Evolutionary conservation across 2,113 vertebrate genomes (phyloP).

Genomic region (Irena cyanogastra): DNA sequence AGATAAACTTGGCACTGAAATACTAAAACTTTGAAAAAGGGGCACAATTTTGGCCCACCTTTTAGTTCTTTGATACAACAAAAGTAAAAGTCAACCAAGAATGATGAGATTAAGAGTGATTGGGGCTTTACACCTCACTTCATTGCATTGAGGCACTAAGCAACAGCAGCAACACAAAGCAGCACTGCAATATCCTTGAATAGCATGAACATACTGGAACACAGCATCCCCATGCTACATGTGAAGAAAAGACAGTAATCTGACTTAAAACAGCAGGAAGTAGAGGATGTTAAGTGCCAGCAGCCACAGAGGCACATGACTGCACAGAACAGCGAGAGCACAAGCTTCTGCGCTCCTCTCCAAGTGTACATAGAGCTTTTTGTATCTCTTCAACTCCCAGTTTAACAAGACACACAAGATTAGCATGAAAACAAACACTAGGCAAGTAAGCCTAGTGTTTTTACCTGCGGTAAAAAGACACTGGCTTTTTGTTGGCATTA

Average conservation of each 20-base stretch:
- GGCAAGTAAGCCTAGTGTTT: background rate
- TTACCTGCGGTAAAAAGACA: background rate
- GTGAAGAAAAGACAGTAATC: background rate
- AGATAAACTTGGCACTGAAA: background rate
- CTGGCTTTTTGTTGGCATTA: background rate
- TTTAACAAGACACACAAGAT: background rate
- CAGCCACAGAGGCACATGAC: accelerated
- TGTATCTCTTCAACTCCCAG: background rate
- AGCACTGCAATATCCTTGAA: background rate
- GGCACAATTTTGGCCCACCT: background rate
- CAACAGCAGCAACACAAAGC: background rate
- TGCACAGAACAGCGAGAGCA: background rate
- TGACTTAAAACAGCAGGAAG: background rate
- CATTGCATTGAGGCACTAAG: background rate
- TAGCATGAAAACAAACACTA: background rate
- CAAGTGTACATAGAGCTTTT: background rate
- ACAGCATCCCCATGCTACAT: background rate
- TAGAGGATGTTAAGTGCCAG: background rate
- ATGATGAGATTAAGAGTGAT: background rate
- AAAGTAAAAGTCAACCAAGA: background rate
- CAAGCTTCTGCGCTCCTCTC: background rate
- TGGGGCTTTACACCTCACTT: background rate
- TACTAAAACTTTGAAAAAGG: background rate
- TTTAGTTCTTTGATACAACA: background rate
- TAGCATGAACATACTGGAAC: background rate